phyloP scores from a whole-genome alignment of 1,140 invertebrate species.

The Aphelenchoides fujianensis region DNA sequence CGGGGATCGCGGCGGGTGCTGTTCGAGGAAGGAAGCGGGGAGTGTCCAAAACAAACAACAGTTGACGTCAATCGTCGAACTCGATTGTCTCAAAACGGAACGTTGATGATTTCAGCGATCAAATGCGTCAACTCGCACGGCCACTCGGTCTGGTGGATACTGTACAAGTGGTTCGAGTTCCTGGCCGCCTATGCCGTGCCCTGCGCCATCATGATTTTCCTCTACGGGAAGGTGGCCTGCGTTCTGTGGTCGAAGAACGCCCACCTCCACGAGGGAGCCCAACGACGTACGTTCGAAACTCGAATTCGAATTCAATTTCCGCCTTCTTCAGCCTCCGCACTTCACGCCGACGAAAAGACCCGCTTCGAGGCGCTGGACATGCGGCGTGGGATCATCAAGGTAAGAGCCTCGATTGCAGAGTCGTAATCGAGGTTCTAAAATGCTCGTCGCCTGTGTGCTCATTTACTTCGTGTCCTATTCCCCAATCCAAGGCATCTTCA shows the following conservation, averaged over 20 bases:
- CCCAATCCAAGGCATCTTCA: conserved; percentile 60
- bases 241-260: conserved; percentile 59
- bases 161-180: conserved; percentile 56
- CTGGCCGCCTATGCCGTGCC: conserved; percentile 52
- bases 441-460: conserved; percentile 61
- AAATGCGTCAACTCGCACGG: conserved; percentile 16
- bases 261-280: conserved; percentile 46
- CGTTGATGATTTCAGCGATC: conserved; percentile 18
- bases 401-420: too few species aligned
- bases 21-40: too few species aligned
- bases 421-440: too few species aligned
- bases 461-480: conserved; percentile 62
- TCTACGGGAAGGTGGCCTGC: conserved; percentile 49
- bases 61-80: too few species aligned
- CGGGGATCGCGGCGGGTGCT: too few species aligned
- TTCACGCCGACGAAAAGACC: conserved; percentile 20
- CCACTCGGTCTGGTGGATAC: conserved; percentile 31
- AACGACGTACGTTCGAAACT: conserved; percentile 12
- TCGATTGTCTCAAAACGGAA: not conserved
- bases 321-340: not conserved
- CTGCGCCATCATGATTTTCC: conserved; percentile 50
- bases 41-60: too few species aligned
- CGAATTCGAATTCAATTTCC: not conserved
- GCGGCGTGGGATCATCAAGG: conserved; percentile 55
- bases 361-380: conserved; percentile 47